Conservation (phyloP, 2,888 invertebrate genomes). For the Thera obeliscata region DNA sequence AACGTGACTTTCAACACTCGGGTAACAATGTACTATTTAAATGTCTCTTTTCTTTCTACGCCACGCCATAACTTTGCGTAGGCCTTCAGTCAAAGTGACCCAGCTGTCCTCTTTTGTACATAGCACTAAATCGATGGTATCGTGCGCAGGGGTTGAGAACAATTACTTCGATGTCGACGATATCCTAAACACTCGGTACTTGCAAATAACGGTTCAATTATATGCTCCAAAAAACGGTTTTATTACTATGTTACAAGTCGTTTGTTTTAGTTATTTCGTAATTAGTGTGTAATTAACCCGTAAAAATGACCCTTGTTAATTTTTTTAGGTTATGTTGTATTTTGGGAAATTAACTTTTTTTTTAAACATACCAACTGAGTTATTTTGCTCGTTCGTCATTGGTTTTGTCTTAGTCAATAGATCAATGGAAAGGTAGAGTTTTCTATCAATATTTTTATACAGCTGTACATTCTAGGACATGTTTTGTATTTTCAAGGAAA, state of each 20-base stretch:
- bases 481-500: constrained; percentile 5
- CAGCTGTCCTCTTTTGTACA: constrained; percentile 4
- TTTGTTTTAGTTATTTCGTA: constrained; percentile 23
- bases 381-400: not conserved
- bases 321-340: too few species aligned
- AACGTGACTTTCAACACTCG: too few species aligned
- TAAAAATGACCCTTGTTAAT: constrained; percentile 7
- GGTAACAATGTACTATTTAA: too few species aligned
- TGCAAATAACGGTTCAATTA: constrained; percentile 19
- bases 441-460: not conserved
- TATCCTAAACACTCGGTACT: constrained; percentile 19
- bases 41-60: not conserved
- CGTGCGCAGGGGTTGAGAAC: constrained; percentile 21
- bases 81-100: not conserved
- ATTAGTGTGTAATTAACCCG: constrained; percentile 17
- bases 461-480: constrained; percentile 2
- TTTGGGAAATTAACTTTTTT: too few species aligned
- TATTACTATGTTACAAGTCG: constrained; percentile 12
- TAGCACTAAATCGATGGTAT: constrained; percentile 14
- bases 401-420: not conserved
- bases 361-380: too few species aligned
- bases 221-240: constrained; percentile 10
- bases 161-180: constrained; percentile 22
- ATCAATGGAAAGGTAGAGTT: not conserved
- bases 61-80: not conserved